Evolutionary conservation across 64 coral and sea anemone species (phyloP).

Genomic region (Stylophora pistillata): DNA sequence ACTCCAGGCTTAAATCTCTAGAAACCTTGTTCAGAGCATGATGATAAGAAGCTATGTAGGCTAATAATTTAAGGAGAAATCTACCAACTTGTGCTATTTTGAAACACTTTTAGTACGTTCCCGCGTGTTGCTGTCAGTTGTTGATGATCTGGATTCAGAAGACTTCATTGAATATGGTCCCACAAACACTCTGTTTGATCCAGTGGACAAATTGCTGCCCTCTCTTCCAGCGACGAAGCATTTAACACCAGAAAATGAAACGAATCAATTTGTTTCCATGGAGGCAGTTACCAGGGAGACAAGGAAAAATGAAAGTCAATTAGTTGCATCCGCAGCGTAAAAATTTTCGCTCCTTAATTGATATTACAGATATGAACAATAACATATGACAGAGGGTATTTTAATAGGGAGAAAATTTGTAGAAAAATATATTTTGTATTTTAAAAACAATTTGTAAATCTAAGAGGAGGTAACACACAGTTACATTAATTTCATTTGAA

Average conservation of each 20-base stretch:
- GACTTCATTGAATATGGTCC: constrained; percentile 59
- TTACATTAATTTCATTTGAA: not conserved
- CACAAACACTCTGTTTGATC: constrained; percentile 67
- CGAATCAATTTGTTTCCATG: constrained; percentile 71
- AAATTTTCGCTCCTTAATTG: not conserved
- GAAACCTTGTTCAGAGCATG: too few species aligned
- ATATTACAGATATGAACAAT: not conserved
- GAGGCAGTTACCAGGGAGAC: constrained; percentile 62
- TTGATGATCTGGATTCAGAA: constrained; percentile 77
- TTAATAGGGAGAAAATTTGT: constrained; percentile 29
- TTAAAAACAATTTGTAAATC: constrained; percentile 24
- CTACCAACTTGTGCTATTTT: not conserved
- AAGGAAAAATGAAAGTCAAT: constrained; percentile 20
- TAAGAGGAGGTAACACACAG: constrained; percentile 9
- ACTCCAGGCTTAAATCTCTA: too few species aligned
- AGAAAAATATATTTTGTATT: constrained; percentile 46
- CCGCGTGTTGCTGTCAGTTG: constrained; percentile 82
- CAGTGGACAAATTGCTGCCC: constrained; percentile 59
- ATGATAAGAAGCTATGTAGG: not conserved
- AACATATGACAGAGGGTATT: constrained; percentile 25
- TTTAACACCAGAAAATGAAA: constrained; percentile 66
- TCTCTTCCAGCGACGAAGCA: constrained; percentile 63
- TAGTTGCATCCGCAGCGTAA: constrained; percentile 49
- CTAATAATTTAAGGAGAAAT: not conserved
- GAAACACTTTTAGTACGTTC: constrained; percentile 68